Evolutionary conservation across 2,888 invertebrate genomes (phyloP).

Genomic region (Ichneumoninae sp.): DNA sequence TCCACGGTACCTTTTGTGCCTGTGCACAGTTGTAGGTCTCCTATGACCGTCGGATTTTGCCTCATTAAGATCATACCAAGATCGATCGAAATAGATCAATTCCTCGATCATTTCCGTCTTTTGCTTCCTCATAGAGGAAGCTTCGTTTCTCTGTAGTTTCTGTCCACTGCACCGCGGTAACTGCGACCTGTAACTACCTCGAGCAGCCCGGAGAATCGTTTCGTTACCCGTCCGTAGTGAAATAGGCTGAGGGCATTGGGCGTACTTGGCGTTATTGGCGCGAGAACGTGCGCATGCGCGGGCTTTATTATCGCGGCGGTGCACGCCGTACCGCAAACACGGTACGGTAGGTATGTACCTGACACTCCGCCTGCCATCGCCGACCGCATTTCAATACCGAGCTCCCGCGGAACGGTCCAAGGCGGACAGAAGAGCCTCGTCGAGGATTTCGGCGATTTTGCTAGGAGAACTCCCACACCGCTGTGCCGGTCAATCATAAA

Average conservation of each 20-base stretch:
- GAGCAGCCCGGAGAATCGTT: slow-evolving; percentile 62
- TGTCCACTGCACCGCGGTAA: slow-evolving; percentile 3
- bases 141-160: too few relatives aligned
- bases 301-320: slow-evolving; percentile 13
- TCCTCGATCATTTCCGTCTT: too few relatives aligned
- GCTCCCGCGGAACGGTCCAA: background rate
- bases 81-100: too few relatives aligned
- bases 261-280: slow-evolving; percentile 36
- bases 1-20: too few relatives aligned
- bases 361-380: slow-evolving; percentile 65
- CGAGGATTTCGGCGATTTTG: slow-evolving; percentile 8
- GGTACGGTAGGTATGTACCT: slow-evolving; percentile 70
- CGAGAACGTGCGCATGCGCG: slow-evolving; percentile 25
- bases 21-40: too few relatives aligned
- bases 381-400: slow-evolving; percentile 63
- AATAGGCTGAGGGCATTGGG: slow-evolving; percentile 74
- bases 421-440: background rate
- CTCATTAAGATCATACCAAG: background rate
- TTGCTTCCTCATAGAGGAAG: too few relatives aligned
- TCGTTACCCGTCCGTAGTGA: slow-evolving; percentile 69
- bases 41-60: too few relatives aligned
- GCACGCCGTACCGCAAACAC: slow-evolving; percentile 7
- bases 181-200: slow-evolving; percentile 40
- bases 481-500: too few relatives aligned
- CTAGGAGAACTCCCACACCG: too few relatives aligned